Conservation (phyloP, 2,888 invertebrate species). For the Idaea biselata region DNA sequence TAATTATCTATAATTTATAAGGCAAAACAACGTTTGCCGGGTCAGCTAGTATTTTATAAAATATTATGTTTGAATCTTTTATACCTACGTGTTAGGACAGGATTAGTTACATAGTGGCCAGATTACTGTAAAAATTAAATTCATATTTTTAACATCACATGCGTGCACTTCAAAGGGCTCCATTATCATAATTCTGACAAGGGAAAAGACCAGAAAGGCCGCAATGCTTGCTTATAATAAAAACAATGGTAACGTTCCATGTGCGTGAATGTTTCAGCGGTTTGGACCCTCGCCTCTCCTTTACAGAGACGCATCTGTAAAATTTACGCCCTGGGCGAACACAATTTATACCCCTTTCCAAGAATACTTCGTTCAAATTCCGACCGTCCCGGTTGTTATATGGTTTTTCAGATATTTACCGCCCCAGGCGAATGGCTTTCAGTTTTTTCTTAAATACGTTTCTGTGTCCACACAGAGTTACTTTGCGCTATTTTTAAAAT, state of each 20-base stretch:
- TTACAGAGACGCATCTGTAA: constrained; percentile 17
- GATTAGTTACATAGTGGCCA: background rate
- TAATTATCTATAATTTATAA: too few species aligned
- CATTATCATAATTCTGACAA: constrained; percentile 63
- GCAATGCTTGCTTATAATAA: constrained; percentile 62
- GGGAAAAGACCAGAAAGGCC: constrained; percentile 53
- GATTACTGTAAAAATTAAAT: constrained; percentile 2
- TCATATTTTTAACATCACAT: constrained; percentile 18
- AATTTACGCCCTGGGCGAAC: constrained; percentile 6
- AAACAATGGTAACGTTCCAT: constrained; percentile 58
- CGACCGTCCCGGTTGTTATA: background rate
- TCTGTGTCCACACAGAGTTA: background rate
- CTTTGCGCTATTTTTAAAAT: background rate
- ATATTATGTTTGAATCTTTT: too few species aligned
- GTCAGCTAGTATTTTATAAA: too few species aligned
- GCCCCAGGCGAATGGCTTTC: background rate
- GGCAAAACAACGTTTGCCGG: too few species aligned
- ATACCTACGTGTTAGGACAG: background rate
- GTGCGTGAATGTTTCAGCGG: constrained; percentile 60
- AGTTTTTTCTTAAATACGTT: background rate
- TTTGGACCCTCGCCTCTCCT: constrained; percentile 41
- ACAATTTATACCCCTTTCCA: constrained; percentile 3
- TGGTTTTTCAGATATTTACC: constrained; percentile 1
- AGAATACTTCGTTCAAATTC: constrained; percentile 1
- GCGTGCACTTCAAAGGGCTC: constrained; percentile 45